Evolutionary conservation across 1,140 invertebrate species (phyloP).

Genomic region (Calephelis virginiensis): DNA sequence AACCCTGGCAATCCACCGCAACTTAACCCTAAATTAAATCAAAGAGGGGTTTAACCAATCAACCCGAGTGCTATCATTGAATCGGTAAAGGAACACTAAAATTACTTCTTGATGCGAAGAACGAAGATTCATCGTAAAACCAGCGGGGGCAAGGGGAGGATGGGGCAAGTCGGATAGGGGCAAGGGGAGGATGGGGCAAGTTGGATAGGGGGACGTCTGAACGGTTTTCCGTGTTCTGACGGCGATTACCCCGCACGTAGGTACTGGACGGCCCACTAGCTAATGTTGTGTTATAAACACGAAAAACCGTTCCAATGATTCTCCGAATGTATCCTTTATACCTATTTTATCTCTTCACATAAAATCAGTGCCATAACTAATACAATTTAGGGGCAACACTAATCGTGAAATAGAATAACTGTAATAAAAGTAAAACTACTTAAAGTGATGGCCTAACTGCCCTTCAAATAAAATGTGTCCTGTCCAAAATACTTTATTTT

Average conservation of each 20-base stretch:
- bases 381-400: conserved; percentile 2
- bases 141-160: conserved; percentile 50
- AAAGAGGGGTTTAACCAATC: conserved; percentile 77
- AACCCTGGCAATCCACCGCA: conserved; percentile 60
- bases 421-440: neutral
- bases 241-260: conserved; percentile 70
- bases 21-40: conserved; percentile 78
- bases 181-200: conserved; percentile 31
- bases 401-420: neutral
- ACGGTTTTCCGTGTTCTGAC: conserved; percentile 75
- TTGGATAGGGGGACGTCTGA: conserved; percentile 57
- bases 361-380: conserved; percentile 17
- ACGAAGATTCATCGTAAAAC: conserved; percentile 79
- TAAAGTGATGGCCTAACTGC: neutral
- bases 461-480: neutral
- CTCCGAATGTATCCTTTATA: conserved; percentile 62
- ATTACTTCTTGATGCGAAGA: conserved; percentile 78
- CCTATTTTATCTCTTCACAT: conserved; percentile 22
- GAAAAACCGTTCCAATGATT: conserved; percentile 71
- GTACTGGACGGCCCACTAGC: conserved; percentile 48
- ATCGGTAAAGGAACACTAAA: conserved; percentile 77
- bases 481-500: too few relatives aligned
- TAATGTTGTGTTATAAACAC: conserved; percentile 74
- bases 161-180: conserved; percentile 37
- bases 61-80: conserved; percentile 77